Evolutionary conservation across 2,888 invertebrate genomes (phyloP).

Genomic region (Hedychridium roseum): DNA sequence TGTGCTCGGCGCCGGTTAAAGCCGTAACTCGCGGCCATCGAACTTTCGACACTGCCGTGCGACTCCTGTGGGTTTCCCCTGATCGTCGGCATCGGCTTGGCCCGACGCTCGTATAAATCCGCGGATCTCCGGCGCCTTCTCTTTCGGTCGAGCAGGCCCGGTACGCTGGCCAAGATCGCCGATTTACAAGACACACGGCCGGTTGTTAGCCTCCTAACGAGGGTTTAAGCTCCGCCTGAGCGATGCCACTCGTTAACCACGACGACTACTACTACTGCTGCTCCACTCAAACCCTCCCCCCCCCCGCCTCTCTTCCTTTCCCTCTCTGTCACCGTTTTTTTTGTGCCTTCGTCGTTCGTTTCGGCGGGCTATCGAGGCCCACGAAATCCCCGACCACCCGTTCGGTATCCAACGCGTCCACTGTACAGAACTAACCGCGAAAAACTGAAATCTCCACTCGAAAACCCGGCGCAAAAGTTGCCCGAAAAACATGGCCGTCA

Average conservation of each 20-base stretch:
- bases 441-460: too few relatives aligned
- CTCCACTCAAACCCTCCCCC: neutral
- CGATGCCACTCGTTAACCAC: constrained; percentile 53
- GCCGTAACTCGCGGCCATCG: neutral
- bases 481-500: too few relatives aligned
- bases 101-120: constrained; percentile 40
- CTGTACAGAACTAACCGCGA: too few relatives aligned
- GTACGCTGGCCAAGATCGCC: constrained; percentile 32
- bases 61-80: constrained; percentile 5
- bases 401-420: too few relatives aligned
- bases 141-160: constrained; percentile 12
- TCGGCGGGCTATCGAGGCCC: constrained; percentile 11
- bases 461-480: too few relatives aligned
- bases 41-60: constrained; percentile 12
- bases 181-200: constrained; percentile 52
- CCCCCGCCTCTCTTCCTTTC: neutral
- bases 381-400: too few relatives aligned
- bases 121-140: constrained; percentile 37
- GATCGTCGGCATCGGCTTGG: constrained; percentile 21
- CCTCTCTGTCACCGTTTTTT: neutral
- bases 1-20: too few relatives aligned
- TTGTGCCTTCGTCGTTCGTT: constrained; percentile 1
- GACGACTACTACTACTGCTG: constrained; percentile 16
- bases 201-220: constrained; percentile 55
- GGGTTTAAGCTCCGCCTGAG: constrained; percentile 53